Base-by-base conservation (phyloP, 2,888 invertebrate genomes). In the Halocaridina rubra region DNA sequence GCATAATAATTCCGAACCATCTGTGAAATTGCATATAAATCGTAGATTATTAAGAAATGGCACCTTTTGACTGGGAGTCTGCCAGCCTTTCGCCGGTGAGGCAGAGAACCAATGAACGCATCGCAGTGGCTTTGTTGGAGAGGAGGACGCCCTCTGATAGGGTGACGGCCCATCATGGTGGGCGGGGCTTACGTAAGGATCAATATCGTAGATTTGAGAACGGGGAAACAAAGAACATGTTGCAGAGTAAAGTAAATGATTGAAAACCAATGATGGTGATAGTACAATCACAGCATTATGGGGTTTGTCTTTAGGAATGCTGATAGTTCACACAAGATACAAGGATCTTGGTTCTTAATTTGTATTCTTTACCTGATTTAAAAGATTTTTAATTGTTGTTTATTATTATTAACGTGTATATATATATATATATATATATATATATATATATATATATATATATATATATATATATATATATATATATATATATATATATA, bases 151-250 rank as follows among this genome's bases (percentile, higher is more conserved):
- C 2, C 22, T 74, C 24, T 59, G 64, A 81, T 76, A 81, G 57
- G 86, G 24, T 22, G 32, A 24, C 19, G 30, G 19, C 71, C 27
- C n/a, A n/a, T 16, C 10, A 24, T 16, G 32, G 39, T 53, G 72
- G 86, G 86, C 75, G 86, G 79, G 71, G 80, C 80, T 3, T 72
- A 80, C 64, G 32, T 61, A 61, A 67, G 71, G 80, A 84, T 84
- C 82, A 80, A 76, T 84, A 81, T 81, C 32, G 74, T 61, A 46
- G 39, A 79, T 33, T 46, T n/a, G 7, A 10, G 61, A 78, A 59
- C 27, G 75, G 4, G 30, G 53, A 61, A 77, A 77, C 59, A 59
- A 77, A 77, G 61, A 32, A 61, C 19, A 16, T 64, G 3, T 2
- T 30, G 71, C 59, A 19, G 39, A 64, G 57, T 24, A 2, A 57